Evolutionary conservation across 2,888 invertebrate genomes (phyloP), one percentile per base, ranked within the genome.

Genomic region (Pseudococcus viburni): DNA sequence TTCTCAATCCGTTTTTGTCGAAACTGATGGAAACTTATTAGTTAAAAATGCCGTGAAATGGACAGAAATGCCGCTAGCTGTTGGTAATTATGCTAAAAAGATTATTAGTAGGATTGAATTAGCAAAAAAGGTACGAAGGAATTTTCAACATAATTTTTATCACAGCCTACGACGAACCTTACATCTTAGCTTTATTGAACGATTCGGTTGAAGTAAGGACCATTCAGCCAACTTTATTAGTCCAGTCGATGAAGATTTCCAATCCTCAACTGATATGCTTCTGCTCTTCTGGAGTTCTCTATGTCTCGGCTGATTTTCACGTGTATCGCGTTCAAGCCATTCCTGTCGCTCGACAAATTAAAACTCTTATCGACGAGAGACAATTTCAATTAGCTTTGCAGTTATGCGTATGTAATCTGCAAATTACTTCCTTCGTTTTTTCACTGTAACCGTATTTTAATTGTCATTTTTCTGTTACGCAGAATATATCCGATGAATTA

Each of bases 301-400:
- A 96, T 92, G 95, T 96, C 0, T 96, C 98, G 0, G 97, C 98
- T 0, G 93, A 95, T 77, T 96, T 96, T 83, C 96, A 97, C 91
- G 94, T 99, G 77, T 98, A 97, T 97, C 95, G 96, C 90, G 93
- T 99, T 88, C 95, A 94, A 90, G 94, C 96, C 0, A 94, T 96
- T 8, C 96, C 97, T 90, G 94, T 97, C 89, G 94, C 95, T 2
- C 94, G 94, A 89, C 99, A 99, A 92, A 94, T 97, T 51, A 94
- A 95, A 90, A 95, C 95, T 90, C 93, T 99, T 85, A 92, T 99
- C 15, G 95, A 96, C 90, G 96, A 96, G 90, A 97, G 98, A 91
- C 96, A 98, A 91, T 99, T 98, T 92, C 96, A 98, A 91, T 93
- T 99, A 89, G 99, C 99, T 2, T 94, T 98, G 33, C 96, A 96